Evolutionary conservation across 2,888 invertebrate genomes (phyloP).

Genomic region (Aromia moschata): DNA sequence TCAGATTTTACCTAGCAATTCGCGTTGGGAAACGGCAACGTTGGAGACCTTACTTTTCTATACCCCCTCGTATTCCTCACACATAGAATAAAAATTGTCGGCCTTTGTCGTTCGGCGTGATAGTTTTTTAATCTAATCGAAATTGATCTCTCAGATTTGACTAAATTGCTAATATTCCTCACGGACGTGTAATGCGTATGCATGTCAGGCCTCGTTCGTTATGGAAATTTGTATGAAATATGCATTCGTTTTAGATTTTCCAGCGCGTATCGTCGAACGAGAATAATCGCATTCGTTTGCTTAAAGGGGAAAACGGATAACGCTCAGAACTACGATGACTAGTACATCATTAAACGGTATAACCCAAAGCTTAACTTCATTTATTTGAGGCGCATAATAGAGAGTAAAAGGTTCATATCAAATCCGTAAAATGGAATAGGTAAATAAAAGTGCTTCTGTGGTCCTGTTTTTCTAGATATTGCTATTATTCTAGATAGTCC

Average conservation of each 20-base stretch:
- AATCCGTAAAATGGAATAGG: no score
- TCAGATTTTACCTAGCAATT: no score
- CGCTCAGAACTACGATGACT: conserved; percentile 1
- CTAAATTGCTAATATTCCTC: conserved; percentile 38
- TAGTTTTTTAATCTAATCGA: conserved; percentile 22
- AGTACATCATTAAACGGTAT: not conserved
- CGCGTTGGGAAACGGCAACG: no score
- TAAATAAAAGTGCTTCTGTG: no score
- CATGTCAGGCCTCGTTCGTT: conserved; percentile 47
- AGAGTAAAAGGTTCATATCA: no score
- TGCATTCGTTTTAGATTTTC: conserved; percentile 48
- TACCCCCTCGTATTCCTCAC: not conserved
- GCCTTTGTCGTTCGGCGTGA: not conserved
- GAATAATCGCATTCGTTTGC: conserved; percentile 12
- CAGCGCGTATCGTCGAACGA: conserved; percentile 26
- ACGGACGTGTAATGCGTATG: conserved; percentile 42
- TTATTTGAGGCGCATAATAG: no score
- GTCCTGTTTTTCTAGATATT: no score
- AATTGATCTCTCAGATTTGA: conserved; percentile 28
- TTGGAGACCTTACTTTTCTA: no score
- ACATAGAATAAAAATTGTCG: not conserved
- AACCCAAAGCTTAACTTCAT: no score
- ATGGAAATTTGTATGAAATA: conserved; percentile 50
- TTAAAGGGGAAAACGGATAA: conserved; percentile 1
- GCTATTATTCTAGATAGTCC: no score